Conservation (phyloP, 1,140 invertebrate genomes). For the Zaprionus camerounensis region DNA sequence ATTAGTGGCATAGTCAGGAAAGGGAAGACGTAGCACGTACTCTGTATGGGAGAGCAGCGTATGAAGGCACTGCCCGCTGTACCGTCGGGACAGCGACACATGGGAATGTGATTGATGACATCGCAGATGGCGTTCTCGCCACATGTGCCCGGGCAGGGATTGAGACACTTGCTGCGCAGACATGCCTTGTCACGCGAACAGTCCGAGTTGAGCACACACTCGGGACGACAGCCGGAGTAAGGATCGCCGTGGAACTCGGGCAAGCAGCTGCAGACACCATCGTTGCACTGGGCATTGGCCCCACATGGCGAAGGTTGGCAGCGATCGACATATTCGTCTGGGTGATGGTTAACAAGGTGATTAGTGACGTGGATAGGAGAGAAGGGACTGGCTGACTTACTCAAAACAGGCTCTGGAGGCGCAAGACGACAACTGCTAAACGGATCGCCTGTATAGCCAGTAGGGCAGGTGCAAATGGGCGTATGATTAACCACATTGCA, state of each 20-base stretch:
- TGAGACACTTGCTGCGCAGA: slow-evolving; percentile 91
- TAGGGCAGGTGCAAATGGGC: slow-evolving; percentile 91
- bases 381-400: slow-evolving; percentile 85
- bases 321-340: slow-evolving; percentile 88
- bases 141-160: slow-evolving; percentile 92
- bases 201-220: slow-evolving; percentile 93
- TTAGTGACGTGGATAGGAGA: slow-evolving; percentile 40
- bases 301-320: slow-evolving; percentile 93
- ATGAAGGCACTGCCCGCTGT: slow-evolving; percentile 90
- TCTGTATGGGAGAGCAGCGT: slow-evolving; percentile 83
- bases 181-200: slow-evolving; percentile 90
- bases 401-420: slow-evolving; percentile 83
- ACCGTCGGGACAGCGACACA: slow-evolving; percentile 90
- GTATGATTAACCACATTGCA: slow-evolving; percentile 94
- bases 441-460: slow-evolving; percentile 92
- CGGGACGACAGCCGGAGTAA: slow-evolving; percentile 92
- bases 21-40: slow-evolving; percentile 81
- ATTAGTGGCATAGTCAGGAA: slow-evolving; percentile 42
- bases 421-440: slow-evolving; percentile 89
- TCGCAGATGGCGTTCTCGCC: slow-evolving; percentile 91
- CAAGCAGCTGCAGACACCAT: slow-evolving; percentile 91
- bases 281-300: slow-evolving; percentile 91
- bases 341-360: slow-evolving; percentile 51
- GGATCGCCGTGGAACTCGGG: slow-evolving; percentile 93
- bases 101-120: slow-evolving; percentile 91